Conservation (phyloP, 2,888 invertebrate genomes). For the Ethmia dodecea region DNA sequence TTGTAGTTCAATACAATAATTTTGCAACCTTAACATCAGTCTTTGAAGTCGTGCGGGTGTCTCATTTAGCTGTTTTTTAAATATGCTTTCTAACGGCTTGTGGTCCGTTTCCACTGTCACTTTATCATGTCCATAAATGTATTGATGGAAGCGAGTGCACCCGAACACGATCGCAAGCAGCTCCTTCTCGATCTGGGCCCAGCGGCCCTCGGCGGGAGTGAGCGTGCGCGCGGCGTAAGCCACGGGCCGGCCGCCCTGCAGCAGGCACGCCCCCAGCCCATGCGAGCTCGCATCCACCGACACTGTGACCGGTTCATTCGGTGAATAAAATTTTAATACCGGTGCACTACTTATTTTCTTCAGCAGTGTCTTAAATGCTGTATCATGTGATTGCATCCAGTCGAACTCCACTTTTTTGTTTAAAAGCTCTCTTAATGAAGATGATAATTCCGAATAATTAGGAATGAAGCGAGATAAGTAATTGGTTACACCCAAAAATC, state of each 20-base stretch:
- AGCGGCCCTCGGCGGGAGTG: constrained; percentile 5
- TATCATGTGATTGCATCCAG: constrained; percentile 4
- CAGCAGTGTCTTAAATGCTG: constrained; percentile 5
- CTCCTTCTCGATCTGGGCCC: constrained; percentile 15
- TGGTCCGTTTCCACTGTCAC: background rate
- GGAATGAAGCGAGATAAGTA: constrained; percentile 8
- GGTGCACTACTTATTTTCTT: constrained; percentile 6
- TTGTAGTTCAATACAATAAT: background rate
- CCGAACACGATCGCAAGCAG: constrained; percentile 12
- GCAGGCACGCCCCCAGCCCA: constrained; percentile 10
- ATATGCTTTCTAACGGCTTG: constrained; percentile 29
- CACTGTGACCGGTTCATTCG: constrained; percentile 9
- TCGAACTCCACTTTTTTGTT: constrained; percentile 5
- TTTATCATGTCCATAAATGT: constrained; percentile 16
- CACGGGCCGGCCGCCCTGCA: constrained; percentile 14
- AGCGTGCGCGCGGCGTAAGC: no score
- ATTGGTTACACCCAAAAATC: constrained; percentile 6
- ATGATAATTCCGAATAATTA: constrained; percentile 5
- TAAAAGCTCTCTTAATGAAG: constrained; percentile 7
- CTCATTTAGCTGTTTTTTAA: constrained; percentile 18
- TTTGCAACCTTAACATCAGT: background rate
- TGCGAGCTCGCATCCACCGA: constrained; percentile 7
- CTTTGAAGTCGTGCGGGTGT: constrained; percentile 3
- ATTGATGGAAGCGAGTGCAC: constrained; percentile 13
- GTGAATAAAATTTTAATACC: constrained; percentile 8